A percentile compares a stretch with the other conserved stretches of the same genome.
Evolutionary conservation across 2,888 invertebrate genomes (phyloP).

Genomic region (Apamea monoglypha): DNA sequence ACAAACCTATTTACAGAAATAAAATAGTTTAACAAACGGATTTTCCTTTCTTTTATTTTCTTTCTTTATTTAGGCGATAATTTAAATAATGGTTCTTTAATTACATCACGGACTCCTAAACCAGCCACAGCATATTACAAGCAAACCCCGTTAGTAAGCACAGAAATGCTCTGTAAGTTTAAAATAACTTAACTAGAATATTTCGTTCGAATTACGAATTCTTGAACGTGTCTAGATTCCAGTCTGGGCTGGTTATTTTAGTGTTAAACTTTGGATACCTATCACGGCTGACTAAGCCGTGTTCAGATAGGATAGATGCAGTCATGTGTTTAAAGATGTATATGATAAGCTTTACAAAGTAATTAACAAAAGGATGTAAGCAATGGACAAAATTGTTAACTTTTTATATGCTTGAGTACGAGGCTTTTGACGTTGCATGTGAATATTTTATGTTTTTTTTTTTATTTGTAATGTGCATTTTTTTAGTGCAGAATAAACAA

Average conservation of each 20-base stretch:
- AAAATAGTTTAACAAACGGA: too few species aligned
- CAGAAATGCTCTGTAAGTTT: constrained; percentile 22
- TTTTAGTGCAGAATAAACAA: too few species aligned
- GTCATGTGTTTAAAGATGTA: neutral
- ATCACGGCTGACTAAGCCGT: neutral
- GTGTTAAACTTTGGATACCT: constrained; percentile 6
- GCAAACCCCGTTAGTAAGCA: constrained; percentile 1
- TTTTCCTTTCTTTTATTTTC: too few species aligned
- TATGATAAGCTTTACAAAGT: neutral
- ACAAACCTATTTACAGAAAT: too few species aligned
- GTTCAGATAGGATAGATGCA: neutral
- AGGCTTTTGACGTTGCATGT: too few species aligned
- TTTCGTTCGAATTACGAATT: constrained; percentile 14
- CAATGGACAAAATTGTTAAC: too few species aligned
- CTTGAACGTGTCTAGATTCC: neutral
- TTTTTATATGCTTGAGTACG: too few species aligned
- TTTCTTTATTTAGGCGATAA: too few species aligned
- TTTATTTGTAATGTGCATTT: too few species aligned
- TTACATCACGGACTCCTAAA: neutral
- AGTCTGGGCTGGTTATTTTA: constrained; percentile 1
- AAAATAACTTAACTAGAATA: constrained; percentile 41
- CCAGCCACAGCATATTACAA: neutral
- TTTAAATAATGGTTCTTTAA: too few species aligned
- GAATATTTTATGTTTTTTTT: too few species aligned
- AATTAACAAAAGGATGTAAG: neutral